phyloP scores from a whole-genome alignment of 2,888 invertebrate species.

The Callyntrura sp. region DNA sequence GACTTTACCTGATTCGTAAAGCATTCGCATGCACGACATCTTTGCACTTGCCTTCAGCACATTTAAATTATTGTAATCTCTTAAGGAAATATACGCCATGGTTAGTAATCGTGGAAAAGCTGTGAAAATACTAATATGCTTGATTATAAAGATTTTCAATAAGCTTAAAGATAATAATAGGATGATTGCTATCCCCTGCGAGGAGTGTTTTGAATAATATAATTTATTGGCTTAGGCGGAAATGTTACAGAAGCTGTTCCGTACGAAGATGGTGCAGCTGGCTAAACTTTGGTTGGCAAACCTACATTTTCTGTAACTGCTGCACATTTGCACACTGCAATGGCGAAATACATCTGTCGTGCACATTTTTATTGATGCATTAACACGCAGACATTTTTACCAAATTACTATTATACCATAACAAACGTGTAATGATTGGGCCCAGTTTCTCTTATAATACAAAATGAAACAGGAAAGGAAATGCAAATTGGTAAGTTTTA shows the following conservation, averaged over 20 bases:
- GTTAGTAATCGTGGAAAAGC: neutral
- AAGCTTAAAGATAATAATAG: no score
- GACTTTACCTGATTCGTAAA: neutral
- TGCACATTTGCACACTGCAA: no score
- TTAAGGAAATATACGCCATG: constrained; percentile 20
- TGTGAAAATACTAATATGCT: no score
- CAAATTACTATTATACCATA: no score
- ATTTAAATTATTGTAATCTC: neutral
- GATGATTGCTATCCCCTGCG: no score
- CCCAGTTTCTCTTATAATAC: no score
- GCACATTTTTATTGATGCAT: neutral
- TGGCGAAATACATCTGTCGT: neutral
- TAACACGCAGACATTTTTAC: no score
- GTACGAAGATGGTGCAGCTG: neutral
- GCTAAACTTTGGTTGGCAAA: constrained; percentile 5
- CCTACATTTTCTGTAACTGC: neutral
- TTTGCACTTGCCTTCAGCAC: neutral
- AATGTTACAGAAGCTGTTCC: constrained; percentile 31
- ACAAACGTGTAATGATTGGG: no score
- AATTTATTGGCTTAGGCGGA: neutral
- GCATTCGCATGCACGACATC: constrained; percentile 7
- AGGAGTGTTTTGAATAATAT: neutral
- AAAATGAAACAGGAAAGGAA: no score
- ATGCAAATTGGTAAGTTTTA: no score
- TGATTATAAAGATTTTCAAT: no score